Conservation (phyloP, 2,888 invertebrate genomes). For the Troides aeacus region DNA sequence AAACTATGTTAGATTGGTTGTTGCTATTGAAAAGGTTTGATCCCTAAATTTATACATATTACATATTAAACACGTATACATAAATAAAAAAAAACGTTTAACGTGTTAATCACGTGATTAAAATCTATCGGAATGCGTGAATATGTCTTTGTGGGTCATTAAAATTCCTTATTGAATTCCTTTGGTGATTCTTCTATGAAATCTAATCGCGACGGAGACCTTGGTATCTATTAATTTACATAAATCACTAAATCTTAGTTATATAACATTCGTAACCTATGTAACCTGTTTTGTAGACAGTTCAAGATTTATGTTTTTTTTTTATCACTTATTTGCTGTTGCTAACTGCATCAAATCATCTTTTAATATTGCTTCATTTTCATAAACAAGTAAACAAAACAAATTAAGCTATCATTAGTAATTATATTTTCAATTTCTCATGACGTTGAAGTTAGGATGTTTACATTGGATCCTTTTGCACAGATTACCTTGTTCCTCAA, state of each 20-base stretch:
- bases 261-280: constrained; percentile 23
- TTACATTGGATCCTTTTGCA: too few species aligned
- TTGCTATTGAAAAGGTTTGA: too few species aligned
- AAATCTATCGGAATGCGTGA: constrained; percentile 24
- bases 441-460: too few species aligned
- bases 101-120: constrained; percentile 16
- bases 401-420: not conserved
- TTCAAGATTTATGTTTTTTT: constrained; percentile 13
- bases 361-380: not conserved
- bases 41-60: too few species aligned
- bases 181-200: constrained; percentile 35
- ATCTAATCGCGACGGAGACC: constrained; percentile 36
- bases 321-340: constrained; percentile 26
- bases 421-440: not conserved
- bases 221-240: constrained; percentile 38
- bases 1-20: too few species aligned
- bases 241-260: constrained; percentile 41
- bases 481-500: too few species aligned
- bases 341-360: constrained; percentile 4
- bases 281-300: constrained; percentile 22
- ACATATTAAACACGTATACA: not conserved
- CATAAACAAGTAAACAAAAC: not conserved
- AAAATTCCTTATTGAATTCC: constrained; percentile 32
- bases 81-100: constrained; percentile 1
- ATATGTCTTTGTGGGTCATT: constrained; percentile 9